These are phyloP conservation scores for Pseudochirops cupreus DNA, from an alignment of 2,797 vertebrate species.

Conservation along the genomic window DNA sequence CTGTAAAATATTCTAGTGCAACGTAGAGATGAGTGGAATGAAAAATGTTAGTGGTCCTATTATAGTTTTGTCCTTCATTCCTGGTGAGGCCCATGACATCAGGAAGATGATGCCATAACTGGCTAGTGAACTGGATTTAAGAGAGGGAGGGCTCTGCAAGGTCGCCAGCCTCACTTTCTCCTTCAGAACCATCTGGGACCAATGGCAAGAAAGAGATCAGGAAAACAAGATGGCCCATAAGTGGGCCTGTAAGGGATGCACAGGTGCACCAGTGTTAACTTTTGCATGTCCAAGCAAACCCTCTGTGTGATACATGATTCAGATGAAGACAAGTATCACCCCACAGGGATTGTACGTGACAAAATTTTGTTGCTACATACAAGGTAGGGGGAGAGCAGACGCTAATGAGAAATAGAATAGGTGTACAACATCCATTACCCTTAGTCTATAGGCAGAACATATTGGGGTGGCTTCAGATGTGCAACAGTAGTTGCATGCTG, in stretches of 20 bases:
- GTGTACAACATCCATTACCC: background rate
- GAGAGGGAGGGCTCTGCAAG: too few relatives aligned
- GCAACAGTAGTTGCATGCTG: background rate
- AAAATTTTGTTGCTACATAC: background rate
- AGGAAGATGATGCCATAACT: too few relatives aligned
- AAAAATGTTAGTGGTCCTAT: background rate
- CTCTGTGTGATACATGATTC: background rate
- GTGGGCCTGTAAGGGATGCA: background rate
- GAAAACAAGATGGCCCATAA: too few relatives aligned
- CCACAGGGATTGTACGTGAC: background rate
- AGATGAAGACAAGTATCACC: background rate
- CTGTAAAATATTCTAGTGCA: background rate
- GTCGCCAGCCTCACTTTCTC: too few relatives aligned
- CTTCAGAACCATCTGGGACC: too few relatives aligned
- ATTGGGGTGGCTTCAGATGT: background rate
- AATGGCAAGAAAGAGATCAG: too few relatives aligned
- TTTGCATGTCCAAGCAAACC: background rate
- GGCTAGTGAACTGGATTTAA: too few relatives aligned
- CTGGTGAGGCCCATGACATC: too few relatives aligned
- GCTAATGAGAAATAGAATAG: background rate
- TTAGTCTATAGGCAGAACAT: background rate
- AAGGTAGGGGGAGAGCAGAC: background rate
- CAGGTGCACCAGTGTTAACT: background rate
- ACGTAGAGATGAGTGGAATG: background rate
- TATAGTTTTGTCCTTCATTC: too few relatives aligned